Evolutionary conservation across 2,888 invertebrate genomes (phyloP).

Genomic region (Polylopha cassiicola): DNA sequence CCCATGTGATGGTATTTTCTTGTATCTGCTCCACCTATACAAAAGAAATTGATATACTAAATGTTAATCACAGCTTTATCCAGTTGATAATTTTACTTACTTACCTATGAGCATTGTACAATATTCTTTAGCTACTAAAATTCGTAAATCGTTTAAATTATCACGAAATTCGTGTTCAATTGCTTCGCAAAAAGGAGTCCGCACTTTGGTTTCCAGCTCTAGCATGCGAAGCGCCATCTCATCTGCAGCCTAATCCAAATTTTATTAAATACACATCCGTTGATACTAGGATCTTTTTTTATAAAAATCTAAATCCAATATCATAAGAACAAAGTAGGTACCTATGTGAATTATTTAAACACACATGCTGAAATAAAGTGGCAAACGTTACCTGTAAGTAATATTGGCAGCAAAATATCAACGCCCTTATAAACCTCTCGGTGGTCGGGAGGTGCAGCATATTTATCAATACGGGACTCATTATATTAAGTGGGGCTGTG

Average conservation of each 20-base stretch:
- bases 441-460: constrained; percentile 77
- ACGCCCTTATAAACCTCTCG: constrained; percentile 79
- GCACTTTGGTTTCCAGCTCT: constrained; percentile 70
- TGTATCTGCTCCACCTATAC: constrained; percentile 64
- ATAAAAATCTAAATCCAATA: no score
- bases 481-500: constrained; percentile 68
- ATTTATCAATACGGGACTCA: constrained; percentile 77
- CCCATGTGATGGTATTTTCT: constrained; percentile 79
- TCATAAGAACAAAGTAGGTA: no score
- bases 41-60: constrained; percentile 11
- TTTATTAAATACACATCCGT: constrained; percentile 5
- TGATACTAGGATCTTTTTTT: no score
- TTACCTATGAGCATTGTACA: constrained; percentile 75
- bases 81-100: no score
- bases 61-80: no score
- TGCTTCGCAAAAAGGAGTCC: constrained; percentile 66
- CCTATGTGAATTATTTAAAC: no score
- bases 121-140: constrained; percentile 79
- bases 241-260: constrained; percentile 71
- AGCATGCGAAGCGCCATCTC: constrained; percentile 71
- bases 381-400: constrained; percentile 78
- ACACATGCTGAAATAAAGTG: no score
- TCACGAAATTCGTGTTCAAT: constrained; percentile 69
- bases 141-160: constrained; percentile 77
- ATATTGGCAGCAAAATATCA: constrained; percentile 79